These are phyloP conservation scores for Beris morrisii DNA, from an alignment of 2,888 invertebrate species.

Conservation along the genomic window DNA sequence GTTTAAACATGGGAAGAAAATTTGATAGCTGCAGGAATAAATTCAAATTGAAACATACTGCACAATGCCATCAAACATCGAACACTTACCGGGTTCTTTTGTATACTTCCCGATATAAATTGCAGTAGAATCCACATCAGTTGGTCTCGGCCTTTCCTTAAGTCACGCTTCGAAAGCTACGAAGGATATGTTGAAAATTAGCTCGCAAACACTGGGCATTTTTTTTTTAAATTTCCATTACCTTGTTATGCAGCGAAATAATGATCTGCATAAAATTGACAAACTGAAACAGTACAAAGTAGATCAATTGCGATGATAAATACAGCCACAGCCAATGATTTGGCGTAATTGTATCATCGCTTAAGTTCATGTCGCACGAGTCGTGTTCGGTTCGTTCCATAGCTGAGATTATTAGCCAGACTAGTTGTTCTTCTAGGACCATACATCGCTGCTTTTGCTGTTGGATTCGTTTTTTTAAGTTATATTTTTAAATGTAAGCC, in stretches of 20 bases:
- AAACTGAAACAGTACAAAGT: conserved; percentile 92
- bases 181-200: conserved; percentile 38
- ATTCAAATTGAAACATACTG: conserved; percentile 23
- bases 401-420: conserved; percentile 85
- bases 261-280: conserved; percentile 93
- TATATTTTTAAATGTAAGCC: no score
- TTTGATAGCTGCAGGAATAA: conserved; percentile 66
- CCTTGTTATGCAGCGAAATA: conserved; percentile 82
- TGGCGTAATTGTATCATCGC: conserved; percentile 52
- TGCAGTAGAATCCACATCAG: conserved; percentile 99
- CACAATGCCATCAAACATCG: background rate
- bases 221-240: conserved; percentile 45
- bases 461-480: background rate
- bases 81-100: conserved; percentile 78
- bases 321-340: conserved; percentile 88
- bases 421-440: conserved; percentile 89
- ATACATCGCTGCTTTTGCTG: conserved; percentile 82
- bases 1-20: conserved; percentile 84
- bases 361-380: conserved; percentile 59
- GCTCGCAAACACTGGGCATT: background rate
- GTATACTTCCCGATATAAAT: conserved; percentile 95
- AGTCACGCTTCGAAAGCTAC: conserved; percentile 72
- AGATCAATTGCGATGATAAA: conserved; percentile 90
- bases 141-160: conserved; percentile 90
- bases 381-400: conserved; percentile 87